phyloP scores from a whole-genome alignment of 2,113 vertebrate species.

The Tetrax tetrax region DNA sequence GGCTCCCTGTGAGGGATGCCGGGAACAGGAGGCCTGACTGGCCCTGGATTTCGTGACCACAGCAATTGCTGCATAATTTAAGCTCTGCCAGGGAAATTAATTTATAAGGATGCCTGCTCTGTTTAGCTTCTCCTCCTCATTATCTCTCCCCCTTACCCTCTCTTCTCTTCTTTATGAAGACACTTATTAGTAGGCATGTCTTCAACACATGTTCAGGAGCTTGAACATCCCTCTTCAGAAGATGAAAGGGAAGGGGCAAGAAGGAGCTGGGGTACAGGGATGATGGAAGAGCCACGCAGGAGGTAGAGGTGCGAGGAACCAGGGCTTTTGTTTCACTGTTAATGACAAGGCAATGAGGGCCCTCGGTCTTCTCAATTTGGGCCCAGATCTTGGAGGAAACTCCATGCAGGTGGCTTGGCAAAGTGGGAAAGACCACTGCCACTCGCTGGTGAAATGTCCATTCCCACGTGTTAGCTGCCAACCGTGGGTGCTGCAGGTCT shows the following conservation, averaged over 20 bases:
- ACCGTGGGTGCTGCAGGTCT: background rate
- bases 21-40: rapidly evolving
- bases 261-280: background rate
- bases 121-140: background rate
- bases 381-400: background rate
- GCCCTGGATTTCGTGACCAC: background rate
- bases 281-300: rapidly evolving
- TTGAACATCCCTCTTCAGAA: background rate
- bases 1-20: rapidly evolving
- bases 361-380: background rate
- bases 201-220: background rate
- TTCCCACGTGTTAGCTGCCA: background rate
- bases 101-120: background rate
- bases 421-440: background rate
- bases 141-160: background rate
- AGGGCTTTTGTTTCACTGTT: background rate
- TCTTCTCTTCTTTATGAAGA: background rate
- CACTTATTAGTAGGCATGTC: background rate
- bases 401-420: background rate
- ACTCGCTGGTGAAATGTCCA: background rate
- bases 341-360: background rate
- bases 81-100: background rate
- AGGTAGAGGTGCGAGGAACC: background rate
- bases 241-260: background rate
- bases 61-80: background rate